Evolutionary conservation across 1,140 invertebrate species (phyloP).

Genomic region (Hyles euphorbiae): DNA sequence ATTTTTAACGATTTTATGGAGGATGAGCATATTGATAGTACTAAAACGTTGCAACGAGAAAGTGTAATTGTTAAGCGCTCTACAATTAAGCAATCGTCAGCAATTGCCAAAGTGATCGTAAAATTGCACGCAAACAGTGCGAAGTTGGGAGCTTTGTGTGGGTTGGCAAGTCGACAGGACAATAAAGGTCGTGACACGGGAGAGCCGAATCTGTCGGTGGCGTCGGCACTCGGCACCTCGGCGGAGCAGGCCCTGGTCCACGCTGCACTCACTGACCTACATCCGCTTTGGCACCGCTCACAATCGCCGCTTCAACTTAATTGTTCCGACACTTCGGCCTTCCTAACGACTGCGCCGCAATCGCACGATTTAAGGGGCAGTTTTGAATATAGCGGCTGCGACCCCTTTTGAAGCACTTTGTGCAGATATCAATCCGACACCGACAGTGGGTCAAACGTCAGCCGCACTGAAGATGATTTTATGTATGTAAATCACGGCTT

Average conservation of each 20-base stretch:
- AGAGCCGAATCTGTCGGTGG: slow-evolving; percentile 28
- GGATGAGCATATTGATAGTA: too few species aligned
- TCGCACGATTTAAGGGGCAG: slow-evolving; percentile 64
- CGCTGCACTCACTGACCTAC: slow-evolving; percentile 65
- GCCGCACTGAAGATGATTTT: slow-evolving; percentile 43
- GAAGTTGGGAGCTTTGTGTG: slow-evolving; percentile 5
- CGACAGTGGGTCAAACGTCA: slow-evolving; percentile 40
- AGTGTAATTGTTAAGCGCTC: too few species aligned
- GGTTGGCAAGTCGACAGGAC: slow-evolving; percentile 43
- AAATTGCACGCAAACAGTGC: neutral
- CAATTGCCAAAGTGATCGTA: neutral
- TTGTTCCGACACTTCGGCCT: slow-evolving; percentile 69
- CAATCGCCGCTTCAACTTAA: slow-evolving; percentile 73
- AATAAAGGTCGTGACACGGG: slow-evolving; percentile 34
- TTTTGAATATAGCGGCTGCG: slow-evolving; percentile 42
- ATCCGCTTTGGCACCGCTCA: slow-evolving; percentile 72
- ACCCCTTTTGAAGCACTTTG: slow-evolving; percentile 40
- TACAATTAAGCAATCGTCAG: too few species aligned
- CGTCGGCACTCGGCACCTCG: slow-evolving; percentile 40
- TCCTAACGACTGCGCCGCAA: slow-evolving; percentile 70
- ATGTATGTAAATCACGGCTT: slow-evolving; percentile 35
- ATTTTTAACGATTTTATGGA: too few species aligned
- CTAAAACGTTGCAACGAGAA: too few species aligned
- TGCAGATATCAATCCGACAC: slow-evolving; percentile 34
- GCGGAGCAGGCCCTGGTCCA: slow-evolving; percentile 41